These are phyloP conservation scores for Setophaga petechia DNA, from an alignment of 2,113 vertebrate species.

Conservation along the genomic window DNA sequence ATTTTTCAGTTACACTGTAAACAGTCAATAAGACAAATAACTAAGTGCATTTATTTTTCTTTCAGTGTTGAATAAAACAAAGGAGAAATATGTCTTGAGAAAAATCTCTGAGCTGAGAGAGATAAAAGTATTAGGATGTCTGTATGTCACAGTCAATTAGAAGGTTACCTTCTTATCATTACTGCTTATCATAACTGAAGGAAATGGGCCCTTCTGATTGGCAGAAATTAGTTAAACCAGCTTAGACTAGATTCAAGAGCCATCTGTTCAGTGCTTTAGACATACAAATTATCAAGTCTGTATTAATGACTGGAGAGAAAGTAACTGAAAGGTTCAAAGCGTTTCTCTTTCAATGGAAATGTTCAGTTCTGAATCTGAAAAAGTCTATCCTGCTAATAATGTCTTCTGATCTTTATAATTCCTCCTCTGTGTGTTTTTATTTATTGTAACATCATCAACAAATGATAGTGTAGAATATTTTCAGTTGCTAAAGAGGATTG, in stretches of 20 bases:
- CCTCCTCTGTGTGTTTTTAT: not conserved
- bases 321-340: not conserved
- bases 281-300: not conserved
- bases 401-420: not conserved
- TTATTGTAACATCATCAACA: not conserved
- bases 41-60: not conserved
- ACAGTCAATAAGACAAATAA: not conserved
- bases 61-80: not conserved
- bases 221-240: conserved; percentile 47
- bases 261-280: conserved; percentile 18
- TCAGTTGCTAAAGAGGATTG: not conserved
- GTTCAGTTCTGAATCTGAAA: not conserved
- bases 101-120: not conserved
- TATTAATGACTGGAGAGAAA: not conserved
- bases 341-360: not conserved
- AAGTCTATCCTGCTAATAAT: not conserved
- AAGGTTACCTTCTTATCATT: conserved; percentile 39
- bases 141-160: conserved; percentile 48
- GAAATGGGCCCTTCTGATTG: not conserved
- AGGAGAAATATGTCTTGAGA: conserved; percentile 4
- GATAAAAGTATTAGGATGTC: conserved; percentile 50
- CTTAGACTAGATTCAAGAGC: not conserved
- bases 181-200: conserved; percentile 41
- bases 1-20: not conserved
- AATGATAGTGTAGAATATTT: not conserved